A percentile compares a stretch with the other conserved stretches of the same genome.
phyloP scores from a whole-genome alignment of 2,113 vertebrate genomes.

The Scytalopus superciliaris region DNA sequence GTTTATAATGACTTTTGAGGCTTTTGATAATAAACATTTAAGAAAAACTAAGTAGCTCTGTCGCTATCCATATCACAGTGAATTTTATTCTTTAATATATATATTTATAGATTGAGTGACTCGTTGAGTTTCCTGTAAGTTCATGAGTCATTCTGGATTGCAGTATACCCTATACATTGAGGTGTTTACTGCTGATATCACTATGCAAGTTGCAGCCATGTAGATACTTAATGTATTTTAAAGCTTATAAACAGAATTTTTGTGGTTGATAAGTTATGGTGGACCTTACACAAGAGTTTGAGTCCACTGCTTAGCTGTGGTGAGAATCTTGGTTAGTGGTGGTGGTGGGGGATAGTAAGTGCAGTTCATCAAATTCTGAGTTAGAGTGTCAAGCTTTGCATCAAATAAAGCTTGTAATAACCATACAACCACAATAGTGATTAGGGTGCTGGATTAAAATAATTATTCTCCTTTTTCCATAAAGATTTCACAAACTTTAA shows the following conservation, averaged over 20 bases:
- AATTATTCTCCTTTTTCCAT: background rate
- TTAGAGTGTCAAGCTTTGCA: background rate
- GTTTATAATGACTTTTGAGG: background rate
- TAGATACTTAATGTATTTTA: background rate
- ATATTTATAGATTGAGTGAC: background rate
- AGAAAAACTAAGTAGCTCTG: background rate
- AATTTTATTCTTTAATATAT: background rate
- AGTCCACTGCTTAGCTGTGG: background rate
- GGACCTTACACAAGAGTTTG: background rate
- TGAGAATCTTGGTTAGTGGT: background rate
- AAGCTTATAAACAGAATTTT: background rate
- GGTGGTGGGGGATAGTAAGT: background rate
- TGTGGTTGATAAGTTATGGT: background rate
- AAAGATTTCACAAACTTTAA: background rate
- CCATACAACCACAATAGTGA: background rate
- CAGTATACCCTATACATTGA: accelerated
- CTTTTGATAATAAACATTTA: background rate
- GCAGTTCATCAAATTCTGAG: background rate
- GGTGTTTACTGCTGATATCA: background rate
- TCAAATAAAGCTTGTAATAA: background rate
- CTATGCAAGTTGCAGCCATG: background rate
- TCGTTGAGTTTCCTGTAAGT: background rate
- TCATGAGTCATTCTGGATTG: background rate
- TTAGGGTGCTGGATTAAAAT: background rate
- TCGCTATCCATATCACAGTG: background rate